A percentile compares a stretch with the other conserved stretches of the same genome.
Evolutionary conservation across 2,888 invertebrate species (phyloP).

Genomic region (Ferrisia virgata): DNA sequence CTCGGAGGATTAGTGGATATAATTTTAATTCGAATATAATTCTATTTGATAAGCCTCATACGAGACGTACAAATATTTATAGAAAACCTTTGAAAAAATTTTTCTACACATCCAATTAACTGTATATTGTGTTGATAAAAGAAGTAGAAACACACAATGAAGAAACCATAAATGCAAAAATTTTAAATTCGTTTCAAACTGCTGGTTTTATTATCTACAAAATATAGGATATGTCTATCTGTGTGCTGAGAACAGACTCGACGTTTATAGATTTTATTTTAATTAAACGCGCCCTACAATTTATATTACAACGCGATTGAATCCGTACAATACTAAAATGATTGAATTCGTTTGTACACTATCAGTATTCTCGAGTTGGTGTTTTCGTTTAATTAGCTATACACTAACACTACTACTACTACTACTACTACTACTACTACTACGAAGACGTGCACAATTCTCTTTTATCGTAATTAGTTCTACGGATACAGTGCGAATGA

Average conservation of each 20-base stretch:
- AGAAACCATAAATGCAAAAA: not conserved
- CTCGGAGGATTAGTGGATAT: not conserved
- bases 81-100: no score
- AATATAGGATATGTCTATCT: not conserved
- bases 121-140: not conserved
- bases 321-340: not conserved
- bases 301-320: not conserved
- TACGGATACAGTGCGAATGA: not conserved
- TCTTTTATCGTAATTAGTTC: not conserved
- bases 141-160: not conserved
- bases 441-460: not conserved
- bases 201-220: not conserved
- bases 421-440: no score
- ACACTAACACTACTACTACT: no score
- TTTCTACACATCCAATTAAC: not conserved
- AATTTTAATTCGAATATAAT: not conserved
- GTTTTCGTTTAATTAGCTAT: not conserved
- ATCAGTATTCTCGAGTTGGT: not conserved
- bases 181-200: not conserved
- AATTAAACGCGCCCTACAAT: not conserved
- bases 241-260: not conserved
- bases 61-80: no score
- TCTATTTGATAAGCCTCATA: no score
- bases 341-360: not conserved
- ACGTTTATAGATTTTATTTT: slow-evolving; percentile 1